These are phyloP conservation scores for Varanus komodoensis DNA, from an alignment of 2,113 vertebrate species.

Conservation along the genomic window DNA sequence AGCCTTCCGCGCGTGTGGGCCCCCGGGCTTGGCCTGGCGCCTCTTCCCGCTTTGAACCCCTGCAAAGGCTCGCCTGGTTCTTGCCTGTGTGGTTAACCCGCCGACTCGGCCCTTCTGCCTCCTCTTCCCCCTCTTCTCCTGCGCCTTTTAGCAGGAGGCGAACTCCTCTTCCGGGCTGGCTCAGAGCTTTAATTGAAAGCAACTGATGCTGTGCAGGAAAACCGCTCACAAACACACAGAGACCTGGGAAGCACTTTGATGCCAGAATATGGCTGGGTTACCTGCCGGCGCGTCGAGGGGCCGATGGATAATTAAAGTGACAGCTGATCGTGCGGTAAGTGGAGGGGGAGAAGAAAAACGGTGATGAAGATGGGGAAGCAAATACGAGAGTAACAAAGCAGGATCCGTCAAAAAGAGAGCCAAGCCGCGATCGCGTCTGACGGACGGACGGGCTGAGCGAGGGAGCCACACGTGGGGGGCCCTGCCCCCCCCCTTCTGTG, in stretches of 20 bases:
- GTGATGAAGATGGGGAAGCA: not conserved
- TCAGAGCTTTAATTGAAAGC: conserved; percentile 72
- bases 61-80: too few relatives aligned
- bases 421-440: fast-evolving
- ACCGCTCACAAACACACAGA: conserved; percentile 16
- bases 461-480: fast-evolving
- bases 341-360: not conserved
- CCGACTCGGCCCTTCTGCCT: not conserved
- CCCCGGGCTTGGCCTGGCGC: too few relatives aligned
- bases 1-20: too few relatives aligned
- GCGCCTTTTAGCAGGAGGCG: not conserved
- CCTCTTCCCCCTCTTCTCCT: not conserved
- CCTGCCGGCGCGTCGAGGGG: conserved; percentile 56
- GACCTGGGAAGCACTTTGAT: conserved; percentile 67
- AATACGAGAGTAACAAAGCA: not conserved
- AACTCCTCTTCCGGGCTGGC: conserved; percentile 40
- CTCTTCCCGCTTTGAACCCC: not conserved
- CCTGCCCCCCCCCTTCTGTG: fast-evolving
- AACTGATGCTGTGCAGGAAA: not conserved
- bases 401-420: fast-evolving
- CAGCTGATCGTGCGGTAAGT: conserved; percentile 45
- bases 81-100: fast-evolving
- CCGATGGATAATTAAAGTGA: conserved; percentile 75
- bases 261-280: conserved; percentile 61
- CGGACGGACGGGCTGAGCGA: not conserved